A percentile compares a stretch with the other conserved stretches of the same genome.
Evolutionary conservation across 2,113 vertebrate species (phyloP).

Genomic region (Vulpes ferrilata): DNA sequence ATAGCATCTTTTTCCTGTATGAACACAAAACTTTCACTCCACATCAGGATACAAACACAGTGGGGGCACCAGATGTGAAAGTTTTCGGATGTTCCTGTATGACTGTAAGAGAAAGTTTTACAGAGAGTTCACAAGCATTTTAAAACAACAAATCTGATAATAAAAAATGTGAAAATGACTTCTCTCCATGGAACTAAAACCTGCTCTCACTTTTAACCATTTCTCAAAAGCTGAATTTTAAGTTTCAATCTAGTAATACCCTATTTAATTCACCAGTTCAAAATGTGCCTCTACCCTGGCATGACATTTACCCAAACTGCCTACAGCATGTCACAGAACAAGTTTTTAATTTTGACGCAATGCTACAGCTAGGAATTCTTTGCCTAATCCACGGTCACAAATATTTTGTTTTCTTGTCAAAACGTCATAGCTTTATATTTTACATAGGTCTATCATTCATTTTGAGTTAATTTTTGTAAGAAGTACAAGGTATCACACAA

Average conservation of each 20-base stretch:
- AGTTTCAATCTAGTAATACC: background rate
- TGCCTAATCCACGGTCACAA: background rate
- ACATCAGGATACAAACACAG: background rate
- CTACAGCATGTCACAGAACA: background rate
- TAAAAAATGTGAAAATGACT: background rate
- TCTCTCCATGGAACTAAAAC: background rate
- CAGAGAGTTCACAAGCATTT: background rate
- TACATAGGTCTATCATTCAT: background rate
- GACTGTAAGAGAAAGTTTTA: background rate
- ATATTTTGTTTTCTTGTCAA: background rate
- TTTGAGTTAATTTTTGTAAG: background rate
- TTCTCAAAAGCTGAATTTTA: constrained; percentile 35
- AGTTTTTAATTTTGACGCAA: background rate
- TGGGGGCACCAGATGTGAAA: background rate
- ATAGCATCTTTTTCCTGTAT: background rate
- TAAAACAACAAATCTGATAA: background rate
- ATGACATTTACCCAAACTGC: constrained; percentile 10
- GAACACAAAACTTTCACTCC: background rate
- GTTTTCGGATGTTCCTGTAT: background rate
- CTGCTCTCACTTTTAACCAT: background rate
- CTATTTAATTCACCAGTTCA: background rate
- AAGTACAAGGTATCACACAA: background rate
- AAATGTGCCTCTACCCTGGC: background rate
- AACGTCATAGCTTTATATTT: background rate
- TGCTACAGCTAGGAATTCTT: background rate